Conservation (phyloP, 2,113 vertebrate species). For the Mastomys natalensis region DNA sequence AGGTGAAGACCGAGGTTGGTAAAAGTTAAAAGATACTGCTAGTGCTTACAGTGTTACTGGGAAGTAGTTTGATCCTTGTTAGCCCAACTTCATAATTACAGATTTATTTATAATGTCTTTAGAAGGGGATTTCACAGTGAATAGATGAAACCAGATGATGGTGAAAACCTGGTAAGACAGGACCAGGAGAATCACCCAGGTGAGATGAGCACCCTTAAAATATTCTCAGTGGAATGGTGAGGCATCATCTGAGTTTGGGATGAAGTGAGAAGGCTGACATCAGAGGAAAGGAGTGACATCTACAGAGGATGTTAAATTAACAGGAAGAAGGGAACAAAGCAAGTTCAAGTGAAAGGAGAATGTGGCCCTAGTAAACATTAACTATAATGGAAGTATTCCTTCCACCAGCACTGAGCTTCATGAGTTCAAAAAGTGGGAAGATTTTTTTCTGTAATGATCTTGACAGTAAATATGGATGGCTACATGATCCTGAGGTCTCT, state of each 20-base stretch:
- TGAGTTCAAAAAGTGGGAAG: background rate
- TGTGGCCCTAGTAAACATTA: background rate
- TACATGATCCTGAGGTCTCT: background rate
- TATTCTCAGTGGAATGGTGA: background rate
- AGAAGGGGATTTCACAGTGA: background rate
- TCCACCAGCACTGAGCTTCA: background rate
- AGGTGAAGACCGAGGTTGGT: background rate
- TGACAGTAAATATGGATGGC: background rate
- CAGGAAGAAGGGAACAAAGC: background rate
- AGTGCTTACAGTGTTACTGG: background rate
- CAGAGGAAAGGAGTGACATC: background rate
- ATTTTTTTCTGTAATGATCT: background rate
- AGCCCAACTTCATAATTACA: background rate
- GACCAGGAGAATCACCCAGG: background rate
- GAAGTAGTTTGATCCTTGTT: background rate
- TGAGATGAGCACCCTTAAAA: background rate
- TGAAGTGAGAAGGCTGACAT: background rate
- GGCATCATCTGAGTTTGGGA: background rate
- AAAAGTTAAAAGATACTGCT: background rate
- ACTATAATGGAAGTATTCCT: background rate
- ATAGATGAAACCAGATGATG: background rate
- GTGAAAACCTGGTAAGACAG: background rate
- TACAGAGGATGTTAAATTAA: background rate
- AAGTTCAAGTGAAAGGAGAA: background rate
- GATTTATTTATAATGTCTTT: background rate